Evolutionary conservation across 2,888 invertebrate species (phyloP), one percentile per base, ranked within the genome.

Genomic region (Rhimphoctona megacephalus): DNA sequence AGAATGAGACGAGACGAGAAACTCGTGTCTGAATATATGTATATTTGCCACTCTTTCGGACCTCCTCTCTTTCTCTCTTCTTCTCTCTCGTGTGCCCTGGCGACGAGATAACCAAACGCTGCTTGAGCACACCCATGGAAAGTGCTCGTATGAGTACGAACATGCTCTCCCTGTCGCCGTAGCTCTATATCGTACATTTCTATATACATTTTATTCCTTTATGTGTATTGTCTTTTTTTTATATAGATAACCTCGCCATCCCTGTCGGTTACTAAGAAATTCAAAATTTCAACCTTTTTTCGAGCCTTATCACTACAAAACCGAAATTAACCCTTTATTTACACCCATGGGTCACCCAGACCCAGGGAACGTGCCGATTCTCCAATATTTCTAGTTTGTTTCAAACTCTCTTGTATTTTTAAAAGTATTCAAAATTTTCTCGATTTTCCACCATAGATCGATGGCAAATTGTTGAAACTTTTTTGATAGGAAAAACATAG

Each of bases 31-130:
- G 17, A 61, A 61, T 73, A 57, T 54, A 36, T 73, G 17, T 74
- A 43, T 61, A 43, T 61, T 22, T 17, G 25, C 61, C 25, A 67
- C 66, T 80, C 80, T 86, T 83, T 67, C 83, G 74, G 66, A 83
- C 72, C 80, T 46, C 43, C 61, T 30, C 30, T 25, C 61, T 30
- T 30, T 2, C 64, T 79, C 79, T 82, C 72, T 72, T 76, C 46
- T 64, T 79, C 77, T 86, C 54, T 83, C 78, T 74, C 74, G 39
- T 46, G 66, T 36, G 52, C 61, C 70, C 73, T 72, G 61, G 30
- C 80, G 74, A 49, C 46, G 79, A 73, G 74, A 85, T 79, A 82
- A 82, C 67, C 82, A 82, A 74, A 85, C 85, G 64, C 79, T 79
- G 78, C 57, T 61, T 6, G 79, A 82, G 74, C 74, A 74, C 79